Evolutionary conservation across 2,797 vertebrate genomes (phyloP).

Genomic region (Acanthurus lineatus): DNA sequence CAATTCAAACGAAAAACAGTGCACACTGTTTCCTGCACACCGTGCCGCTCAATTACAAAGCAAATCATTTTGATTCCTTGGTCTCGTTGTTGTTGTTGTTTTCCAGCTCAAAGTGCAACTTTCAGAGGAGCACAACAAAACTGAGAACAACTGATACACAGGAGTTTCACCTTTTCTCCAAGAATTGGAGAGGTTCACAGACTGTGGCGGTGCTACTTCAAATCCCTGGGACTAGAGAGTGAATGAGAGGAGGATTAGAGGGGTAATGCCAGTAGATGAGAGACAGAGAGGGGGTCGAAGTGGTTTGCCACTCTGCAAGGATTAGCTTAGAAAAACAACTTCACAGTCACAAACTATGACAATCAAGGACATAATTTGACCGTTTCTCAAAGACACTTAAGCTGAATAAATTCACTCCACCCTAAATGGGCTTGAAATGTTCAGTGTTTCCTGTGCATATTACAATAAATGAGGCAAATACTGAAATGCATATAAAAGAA

Average conservation of each 20-base stretch:
- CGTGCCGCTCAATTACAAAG: conserved; percentile 65
- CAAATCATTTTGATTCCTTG: conserved; percentile 52
- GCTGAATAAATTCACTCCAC: neutral
- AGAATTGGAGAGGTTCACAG: conserved; percentile 67
- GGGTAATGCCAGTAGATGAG: conserved; percentile 86
- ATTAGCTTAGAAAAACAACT: conserved; percentile 82
- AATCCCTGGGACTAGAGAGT: conserved; percentile 84
- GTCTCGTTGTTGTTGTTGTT: conserved; percentile 15
- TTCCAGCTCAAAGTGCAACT: conserved; percentile 35
- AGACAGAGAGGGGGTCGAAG: conserved; percentile 71
- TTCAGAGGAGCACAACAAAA: conserved; percentile 34
- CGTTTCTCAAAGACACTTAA: conserved; percentile 27
- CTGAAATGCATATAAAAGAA: neutral
- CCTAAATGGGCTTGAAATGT: neutral
- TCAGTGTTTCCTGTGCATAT: neutral
- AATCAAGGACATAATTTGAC: conserved; percentile 68
- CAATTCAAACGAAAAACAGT: conserved; percentile 62
- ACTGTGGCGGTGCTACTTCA: conserved; percentile 77
- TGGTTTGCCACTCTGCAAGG: conserved; percentile 81
- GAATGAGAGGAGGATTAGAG: conserved; percentile 88
- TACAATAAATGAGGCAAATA: conserved; percentile 6
- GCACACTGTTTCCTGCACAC: conserved; percentile 56
- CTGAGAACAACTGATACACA: conserved; percentile 1
- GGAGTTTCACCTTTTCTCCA: conserved; percentile 56
- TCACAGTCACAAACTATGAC: conserved; percentile 74